A percentile compares a stretch with the other conserved stretches of the same genome.
phyloP scores from a whole-genome alignment of 2,113 vertebrate genomes.

The Pseudorectes ferrugineus region DNA sequence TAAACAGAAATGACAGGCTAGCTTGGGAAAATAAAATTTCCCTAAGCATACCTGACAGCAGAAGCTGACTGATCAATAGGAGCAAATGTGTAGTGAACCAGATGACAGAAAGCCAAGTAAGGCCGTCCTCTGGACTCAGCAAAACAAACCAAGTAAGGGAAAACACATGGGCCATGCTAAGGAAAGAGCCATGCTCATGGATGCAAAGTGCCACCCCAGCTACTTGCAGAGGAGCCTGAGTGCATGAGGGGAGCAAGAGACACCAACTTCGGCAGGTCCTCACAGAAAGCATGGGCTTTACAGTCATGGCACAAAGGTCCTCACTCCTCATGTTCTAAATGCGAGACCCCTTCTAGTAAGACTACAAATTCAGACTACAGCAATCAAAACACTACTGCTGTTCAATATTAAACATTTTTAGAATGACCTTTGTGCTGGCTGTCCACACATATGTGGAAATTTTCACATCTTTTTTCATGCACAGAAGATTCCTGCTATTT shows the following conservation, averaged over 20 bases:
- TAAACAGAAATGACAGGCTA: conserved; percentile 44
- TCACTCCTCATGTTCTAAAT: neutral
- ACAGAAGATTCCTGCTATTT: neutral
- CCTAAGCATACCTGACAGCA: conserved; percentile 25
- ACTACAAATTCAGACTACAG: neutral
- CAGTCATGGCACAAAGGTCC: neutral
- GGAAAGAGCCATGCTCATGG: neutral
- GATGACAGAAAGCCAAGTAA: neutral
- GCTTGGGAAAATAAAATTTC: neutral
- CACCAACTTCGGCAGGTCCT: accelerated
- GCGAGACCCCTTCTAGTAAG: neutral
- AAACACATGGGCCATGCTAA: neutral
- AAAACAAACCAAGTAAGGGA: neutral
- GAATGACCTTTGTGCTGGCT: neutral
- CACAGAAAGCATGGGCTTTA: neutral
- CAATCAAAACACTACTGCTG: neutral
- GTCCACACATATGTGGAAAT: accelerated
- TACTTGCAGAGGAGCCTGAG: neutral
- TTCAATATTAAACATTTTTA: neutral
- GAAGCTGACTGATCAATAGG: neutral
- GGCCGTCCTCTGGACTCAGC: accelerated
- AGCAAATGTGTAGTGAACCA: neutral
- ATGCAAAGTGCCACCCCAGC: neutral
- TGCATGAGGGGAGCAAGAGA: neutral
- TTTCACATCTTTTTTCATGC: neutral